phyloP scores from a whole-genome alignment of 1,140 invertebrate genomes.

The Palaemon carinicauda region DNA sequence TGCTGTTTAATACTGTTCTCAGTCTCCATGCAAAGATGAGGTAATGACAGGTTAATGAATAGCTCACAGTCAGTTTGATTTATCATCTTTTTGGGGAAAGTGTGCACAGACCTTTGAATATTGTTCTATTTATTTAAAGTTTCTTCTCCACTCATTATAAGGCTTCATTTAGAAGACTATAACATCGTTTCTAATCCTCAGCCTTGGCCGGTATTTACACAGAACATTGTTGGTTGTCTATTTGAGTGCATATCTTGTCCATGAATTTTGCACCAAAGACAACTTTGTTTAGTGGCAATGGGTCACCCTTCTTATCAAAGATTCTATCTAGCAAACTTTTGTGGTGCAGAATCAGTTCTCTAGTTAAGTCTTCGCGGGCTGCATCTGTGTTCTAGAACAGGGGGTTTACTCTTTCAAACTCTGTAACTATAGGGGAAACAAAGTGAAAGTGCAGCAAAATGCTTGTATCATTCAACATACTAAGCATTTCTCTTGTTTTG shows the following conservation, averaged over 20 bases:
- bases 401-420: conserved; percentile 13
- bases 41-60: too few relatives aligned
- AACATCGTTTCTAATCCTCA: neutral
- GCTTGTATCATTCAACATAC: conserved; percentile 6
- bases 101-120: too few relatives aligned
- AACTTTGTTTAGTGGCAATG: conserved; percentile 9
- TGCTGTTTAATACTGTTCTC: too few relatives aligned
- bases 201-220: neutral
- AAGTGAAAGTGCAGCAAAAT: conserved; percentile 32
- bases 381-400: conserved; percentile 10
- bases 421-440: conserved; percentile 11
- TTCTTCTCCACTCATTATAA: neutral
- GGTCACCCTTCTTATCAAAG: neutral
- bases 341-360: conserved; percentile 37
- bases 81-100: too few relatives aligned
- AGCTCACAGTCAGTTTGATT: too few relatives aligned
- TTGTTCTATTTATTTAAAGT: neutral
- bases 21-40: too few relatives aligned
- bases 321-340: conserved; percentile 10
- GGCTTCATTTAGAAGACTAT: neutral
- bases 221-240: neutral
- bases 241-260: neutral
- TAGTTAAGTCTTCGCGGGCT: conserved; percentile 18
- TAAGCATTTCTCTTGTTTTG: conserved; percentile 17
- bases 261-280: conserved; percentile 5